A percentile compares a stretch with the other conserved stretches of the same genome.
phyloP scores from a whole-genome alignment of 2,113 vertebrate species.

The Chionomys nivalis region DNA sequence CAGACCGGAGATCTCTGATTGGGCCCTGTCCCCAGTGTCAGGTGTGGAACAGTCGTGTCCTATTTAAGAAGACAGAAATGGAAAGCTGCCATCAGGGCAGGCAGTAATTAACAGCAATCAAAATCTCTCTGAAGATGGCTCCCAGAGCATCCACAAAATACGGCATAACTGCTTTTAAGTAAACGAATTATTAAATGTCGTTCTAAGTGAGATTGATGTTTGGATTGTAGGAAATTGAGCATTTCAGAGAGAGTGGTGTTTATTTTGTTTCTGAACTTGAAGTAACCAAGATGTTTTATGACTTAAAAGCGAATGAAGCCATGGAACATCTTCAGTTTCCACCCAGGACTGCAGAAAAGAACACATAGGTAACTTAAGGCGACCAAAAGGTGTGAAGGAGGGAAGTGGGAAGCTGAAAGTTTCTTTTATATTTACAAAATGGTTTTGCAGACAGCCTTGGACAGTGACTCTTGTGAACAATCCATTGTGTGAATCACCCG shows the following conservation, averaged over 20 bases:
- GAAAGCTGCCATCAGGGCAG: not conserved
- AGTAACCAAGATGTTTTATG: not conserved
- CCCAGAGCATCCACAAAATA: not conserved
- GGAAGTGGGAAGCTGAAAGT: too few relatives aligned
- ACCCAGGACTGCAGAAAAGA: not conserved
- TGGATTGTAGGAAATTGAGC: not conserved
- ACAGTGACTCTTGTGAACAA: not conserved
- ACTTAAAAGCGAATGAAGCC: not conserved
- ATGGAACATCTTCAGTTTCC: not conserved
- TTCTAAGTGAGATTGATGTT: not conserved
- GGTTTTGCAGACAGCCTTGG: not conserved
- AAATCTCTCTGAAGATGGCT: not conserved
- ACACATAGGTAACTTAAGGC: not conserved
- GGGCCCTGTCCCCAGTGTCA: not conserved
- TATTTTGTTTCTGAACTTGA: not conserved
- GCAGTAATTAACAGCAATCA: constrained; percentile 6
- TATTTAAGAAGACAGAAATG: not conserved
- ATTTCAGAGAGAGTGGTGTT: not conserved
- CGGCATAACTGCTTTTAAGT: not conserved
- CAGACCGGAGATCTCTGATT: not conserved
- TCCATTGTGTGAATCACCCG: not conserved
- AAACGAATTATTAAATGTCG: not conserved
- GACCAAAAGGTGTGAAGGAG: fast-evolving
- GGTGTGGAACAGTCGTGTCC: not conserved
- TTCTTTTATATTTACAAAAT: not conserved